Percentiles rank a stretch among this genome's conserved stretches.
Evolutionary conservation across 2,797 vertebrate species (phyloP).

Genomic region (Erethizon dorsatum): DNA sequence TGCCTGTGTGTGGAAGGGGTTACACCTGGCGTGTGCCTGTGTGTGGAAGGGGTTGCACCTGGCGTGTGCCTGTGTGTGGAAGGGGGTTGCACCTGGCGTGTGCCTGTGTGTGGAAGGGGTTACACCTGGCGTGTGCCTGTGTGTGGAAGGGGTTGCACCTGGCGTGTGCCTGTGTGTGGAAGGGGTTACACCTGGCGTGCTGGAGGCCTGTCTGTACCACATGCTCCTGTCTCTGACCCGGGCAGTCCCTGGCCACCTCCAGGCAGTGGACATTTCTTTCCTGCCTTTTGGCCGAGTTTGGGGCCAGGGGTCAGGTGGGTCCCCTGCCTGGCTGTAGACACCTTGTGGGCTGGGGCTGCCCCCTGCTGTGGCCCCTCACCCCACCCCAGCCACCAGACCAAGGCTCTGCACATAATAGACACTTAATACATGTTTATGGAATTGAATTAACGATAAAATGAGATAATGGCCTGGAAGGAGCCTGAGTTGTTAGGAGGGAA

Average conservation of each 20-base stretch:
- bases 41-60: no score
- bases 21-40: no score
- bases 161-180: no score
- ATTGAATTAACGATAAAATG: constrained; percentile 87
- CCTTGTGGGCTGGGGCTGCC: constrained; percentile 10
- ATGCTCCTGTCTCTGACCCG: not conserved
- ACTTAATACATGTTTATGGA: constrained; percentile 88
- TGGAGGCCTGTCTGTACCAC: not conserved
- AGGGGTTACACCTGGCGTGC: not conserved
- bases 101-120: no score
- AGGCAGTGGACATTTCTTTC: not conserved
- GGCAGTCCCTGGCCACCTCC: not conserved
- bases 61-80: no score
- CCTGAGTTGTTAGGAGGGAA: constrained; percentile 85
- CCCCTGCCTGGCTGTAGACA: not conserved
- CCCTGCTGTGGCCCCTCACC: not conserved
- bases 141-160: no score
- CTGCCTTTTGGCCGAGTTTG: not conserved
- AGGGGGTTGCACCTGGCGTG: no score
- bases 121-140: no score
- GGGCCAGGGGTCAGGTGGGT: constrained; percentile 26
- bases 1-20: no score
- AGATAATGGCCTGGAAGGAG: constrained; percentile 87
- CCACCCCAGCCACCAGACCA: constrained; percentile 73
- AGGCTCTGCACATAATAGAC: constrained; percentile 83